Evolutionary conservation across 2,113 vertebrate species (phyloP), one percentile per base, ranked within the genome.

Genomic region (Epinephelus moara): DNA sequence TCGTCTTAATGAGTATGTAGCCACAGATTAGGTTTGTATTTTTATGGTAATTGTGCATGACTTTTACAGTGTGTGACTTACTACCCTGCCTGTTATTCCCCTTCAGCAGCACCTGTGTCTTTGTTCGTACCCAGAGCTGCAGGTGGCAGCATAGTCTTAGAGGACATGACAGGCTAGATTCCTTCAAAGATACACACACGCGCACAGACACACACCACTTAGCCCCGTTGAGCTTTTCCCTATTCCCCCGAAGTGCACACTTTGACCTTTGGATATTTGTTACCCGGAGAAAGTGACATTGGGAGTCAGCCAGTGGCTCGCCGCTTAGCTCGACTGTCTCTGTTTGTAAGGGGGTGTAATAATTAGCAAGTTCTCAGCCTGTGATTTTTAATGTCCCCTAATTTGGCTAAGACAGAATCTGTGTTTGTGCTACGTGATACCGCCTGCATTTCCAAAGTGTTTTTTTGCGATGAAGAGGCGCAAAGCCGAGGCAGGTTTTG

Each of bases 241-340:
- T 87, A 84, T 92, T 91, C 86, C 84, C 91, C 56, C 75, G 81
- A 59, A 92, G 91, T 92, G 91, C 93, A 93, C 92, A 93, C 95
- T 91, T 86, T 89, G 94, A 96, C 97, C 96, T 96, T 94, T 94
- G 95, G 93, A 95, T 96, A 96, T 95, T 94, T 93, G 95, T 95
- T 94, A 92, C 93, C 91, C 93, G 81, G 88, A 82, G 71, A 92
- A 94, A 93, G 90, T 92, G 95, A 94, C 95, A 94, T 92, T 95
- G 92, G 92, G 92, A 94, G 93, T 88, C 85, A 93, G 93, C 87
- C 85, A 93, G 93, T 15, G 93, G 90, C 73, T 94, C 75, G 19
- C 80, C 90, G 82, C 90, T 94, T 90, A 89, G 82, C 88, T 89
- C 78, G 77, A 88, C 90, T 64, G 80, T 86, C 93, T 93, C 90